Percentiles rank a stretch among this genome's conserved stretches.
phyloP scores from a whole-genome alignment of 1,140 invertebrate species.

The Drosophila subobscura region DNA sequence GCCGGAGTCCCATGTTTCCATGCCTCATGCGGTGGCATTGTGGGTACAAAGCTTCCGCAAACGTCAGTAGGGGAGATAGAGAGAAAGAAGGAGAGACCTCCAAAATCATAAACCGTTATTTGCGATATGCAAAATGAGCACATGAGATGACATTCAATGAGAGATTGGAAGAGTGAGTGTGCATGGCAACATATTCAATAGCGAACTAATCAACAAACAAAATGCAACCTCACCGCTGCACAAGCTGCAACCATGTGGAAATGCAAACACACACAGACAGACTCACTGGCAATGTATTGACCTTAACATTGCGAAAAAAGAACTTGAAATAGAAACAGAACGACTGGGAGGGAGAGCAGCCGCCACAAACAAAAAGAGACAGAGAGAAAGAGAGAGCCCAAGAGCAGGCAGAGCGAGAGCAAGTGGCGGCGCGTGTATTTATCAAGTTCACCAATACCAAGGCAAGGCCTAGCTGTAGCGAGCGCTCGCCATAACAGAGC shows the following conservation, averaged over 20 bases:
- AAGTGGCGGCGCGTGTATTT: conserved; percentile 29
- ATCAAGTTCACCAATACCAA: conserved; percentile 77
- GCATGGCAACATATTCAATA: conserved; percentile 65
- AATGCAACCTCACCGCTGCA: conserved; percentile 57
- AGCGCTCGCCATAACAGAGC: conserved; percentile 40
- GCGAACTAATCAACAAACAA: conserved; percentile 70
- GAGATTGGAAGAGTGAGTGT: conserved; percentile 17
- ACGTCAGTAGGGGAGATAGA: conserved; percentile 38
- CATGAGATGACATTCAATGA: conserved; percentile 21
- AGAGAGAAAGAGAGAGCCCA: conserved; percentile 28
- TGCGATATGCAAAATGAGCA: conserved; percentile 31
- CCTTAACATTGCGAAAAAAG: conserved; percentile 71
- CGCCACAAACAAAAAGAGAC: conserved; percentile 23
- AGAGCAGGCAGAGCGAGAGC: conserved; percentile 22
- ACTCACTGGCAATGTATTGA: conserved; percentile 71
- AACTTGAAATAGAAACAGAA: conserved; percentile 64
- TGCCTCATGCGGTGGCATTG: conserved; percentile 15
- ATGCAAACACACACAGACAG: conserved; percentile 16
- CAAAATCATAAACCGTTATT: conserved; percentile 58
- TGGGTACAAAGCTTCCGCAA: conserved; percentile 63
- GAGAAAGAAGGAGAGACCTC: conserved; percentile 24
- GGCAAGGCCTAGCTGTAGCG: conserved; percentile 26
- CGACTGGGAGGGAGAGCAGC: conserved; percentile 24
- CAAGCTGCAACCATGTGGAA: conserved; percentile 50
- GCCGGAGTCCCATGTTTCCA: conserved; percentile 14